These are phyloP conservation scores for Drosophila setifemur DNA, from an alignment of 1,140 invertebrate species.

Conservation along the genomic window DNA sequence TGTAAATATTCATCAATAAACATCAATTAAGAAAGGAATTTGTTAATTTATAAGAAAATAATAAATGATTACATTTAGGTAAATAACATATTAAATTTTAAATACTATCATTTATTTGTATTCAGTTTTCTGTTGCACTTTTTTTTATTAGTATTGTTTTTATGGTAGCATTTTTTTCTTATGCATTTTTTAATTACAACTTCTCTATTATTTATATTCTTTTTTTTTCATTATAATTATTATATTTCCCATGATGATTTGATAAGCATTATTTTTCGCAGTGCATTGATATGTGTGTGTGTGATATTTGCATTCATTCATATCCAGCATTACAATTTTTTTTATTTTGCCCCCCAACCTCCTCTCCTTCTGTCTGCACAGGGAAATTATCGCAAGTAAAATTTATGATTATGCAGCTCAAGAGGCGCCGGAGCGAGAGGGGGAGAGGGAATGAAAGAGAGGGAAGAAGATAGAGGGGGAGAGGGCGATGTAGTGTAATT, in stretches of 20 bases:
- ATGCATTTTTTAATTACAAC: background rate
- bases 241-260: too few species aligned
- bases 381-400: constrained; percentile 22
- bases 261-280: too few species aligned
- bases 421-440: constrained; percentile 3
- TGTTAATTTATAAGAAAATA: too few species aligned
- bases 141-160: background rate
- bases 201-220: background rate
- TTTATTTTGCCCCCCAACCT: background rate
- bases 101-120: too few species aligned
- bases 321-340: constrained; percentile 2
- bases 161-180: background rate
- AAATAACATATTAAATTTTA: too few species aligned
- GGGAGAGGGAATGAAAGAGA: too few species aligned
- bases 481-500: background rate
- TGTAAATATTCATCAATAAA: too few species aligned
- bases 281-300: background rate
- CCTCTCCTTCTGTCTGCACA: background rate
- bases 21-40: too few species aligned
- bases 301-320: constrained; percentile 7
- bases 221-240: too few species aligned
- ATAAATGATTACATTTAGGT: too few species aligned
- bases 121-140: too few species aligned
- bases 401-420: constrained; percentile 25
- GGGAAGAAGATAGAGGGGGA: background rate